Evolutionary conservation across 2,113 vertebrate genomes (phyloP), one percentile per base, ranked within the genome.

Genomic region (Castor canadensis): DNA sequence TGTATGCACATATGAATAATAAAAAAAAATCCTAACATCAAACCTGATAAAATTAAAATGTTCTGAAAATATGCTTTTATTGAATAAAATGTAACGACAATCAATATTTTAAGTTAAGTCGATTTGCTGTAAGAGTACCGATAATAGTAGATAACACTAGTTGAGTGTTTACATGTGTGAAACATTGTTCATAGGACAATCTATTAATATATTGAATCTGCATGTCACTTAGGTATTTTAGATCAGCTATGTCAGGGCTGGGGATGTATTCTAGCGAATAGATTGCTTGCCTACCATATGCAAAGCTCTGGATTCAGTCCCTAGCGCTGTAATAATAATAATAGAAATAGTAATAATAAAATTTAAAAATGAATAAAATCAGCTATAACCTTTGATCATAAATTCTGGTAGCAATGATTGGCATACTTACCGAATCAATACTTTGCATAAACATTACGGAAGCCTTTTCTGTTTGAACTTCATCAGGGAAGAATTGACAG

Each of bases 361-460:
- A 54, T 49, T 75, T n/a, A 52, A 72, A 87, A 40, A 87, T 60
- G 8, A 62, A 12, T 72, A 40, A 81, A 81, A 64, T 54, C 3
- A 43, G 66, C 40, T 49, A 43, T 69, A 16, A 76, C 17, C 84
- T n/a, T 83, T 77, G 35, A 19, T 83, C 91, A 82, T 64, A 91
- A 91, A 71, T 83, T 93, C 22, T 90, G 35, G 58, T 90, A 67
- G 10, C 12, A 67, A 58, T 16, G 15, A 79, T 73, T 35, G n/a
- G 9, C 19, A 64, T 96, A 98, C 95, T 98, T 97, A 98, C 97
- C 72, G 97, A 98, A 62, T 85, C 49, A 47, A 98, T 95, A 32
- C 93, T 94, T 97, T 96, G 97, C 90, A 95, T 98, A 86, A 95
- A 98, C 97, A 98, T 98, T 96, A 98, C 97, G 38, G 98, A 98